A percentile compares a stretch with the other conserved stretches of the same genome.
These are phyloP conservation scores for Sarotherodon lohbergeri DNA, from an alignment of 2,113 vertebrate genomes.

Conservation along the genomic window DNA sequence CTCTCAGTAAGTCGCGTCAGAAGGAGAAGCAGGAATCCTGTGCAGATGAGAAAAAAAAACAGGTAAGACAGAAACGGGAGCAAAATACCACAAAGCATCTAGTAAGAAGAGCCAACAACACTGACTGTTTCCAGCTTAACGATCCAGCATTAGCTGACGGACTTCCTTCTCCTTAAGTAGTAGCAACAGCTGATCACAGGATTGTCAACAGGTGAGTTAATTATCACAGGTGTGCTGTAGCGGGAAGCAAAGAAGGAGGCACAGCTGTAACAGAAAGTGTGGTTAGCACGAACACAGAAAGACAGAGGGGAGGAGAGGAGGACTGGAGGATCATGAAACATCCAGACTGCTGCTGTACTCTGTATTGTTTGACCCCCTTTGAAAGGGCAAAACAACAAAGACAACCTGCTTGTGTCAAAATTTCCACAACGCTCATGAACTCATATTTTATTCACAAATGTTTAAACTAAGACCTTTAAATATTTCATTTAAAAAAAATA, in stretches of 20 bases:
- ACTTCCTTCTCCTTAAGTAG: neutral
- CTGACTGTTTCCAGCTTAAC: neutral
- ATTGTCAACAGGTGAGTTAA: neutral
- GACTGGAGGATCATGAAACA: neutral
- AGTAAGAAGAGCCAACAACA: rapidly evolving
- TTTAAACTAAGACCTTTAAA: neutral
- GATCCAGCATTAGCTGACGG: neutral
- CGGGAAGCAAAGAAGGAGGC: neutral
- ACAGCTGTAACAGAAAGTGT: neutral
- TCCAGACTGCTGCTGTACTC: neutral
- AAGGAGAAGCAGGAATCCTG: neutral
- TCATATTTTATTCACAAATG: neutral
- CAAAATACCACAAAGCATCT: neutral
- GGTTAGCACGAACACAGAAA: neutral
- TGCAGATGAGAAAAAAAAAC: neutral
- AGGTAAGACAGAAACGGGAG: neutral
- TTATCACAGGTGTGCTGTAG: neutral
- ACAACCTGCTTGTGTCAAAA: neutral
- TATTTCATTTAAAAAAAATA: neutral
- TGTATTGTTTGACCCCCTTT: neutral
- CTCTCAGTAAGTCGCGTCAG: rapidly evolving
- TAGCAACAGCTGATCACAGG: neutral
- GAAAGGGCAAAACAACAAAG: neutral
- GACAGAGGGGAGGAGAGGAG: neutral
- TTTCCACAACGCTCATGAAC: neutral